Conservation (phyloP, 2,797 vertebrate species). For the Amblyraja radiata region DNA sequence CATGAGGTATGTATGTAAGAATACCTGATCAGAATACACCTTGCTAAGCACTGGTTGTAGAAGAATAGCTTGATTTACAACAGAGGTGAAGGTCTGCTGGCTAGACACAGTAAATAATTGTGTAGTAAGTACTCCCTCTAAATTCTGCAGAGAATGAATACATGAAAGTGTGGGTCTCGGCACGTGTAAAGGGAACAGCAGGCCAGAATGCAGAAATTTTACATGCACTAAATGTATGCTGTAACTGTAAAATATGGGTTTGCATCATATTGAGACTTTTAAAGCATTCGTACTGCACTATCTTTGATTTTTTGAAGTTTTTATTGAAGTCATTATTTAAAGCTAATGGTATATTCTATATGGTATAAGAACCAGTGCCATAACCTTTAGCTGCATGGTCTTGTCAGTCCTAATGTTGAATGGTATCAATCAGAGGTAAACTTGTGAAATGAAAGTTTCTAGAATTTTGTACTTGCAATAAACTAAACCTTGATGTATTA, state of each 20-base stretch:
- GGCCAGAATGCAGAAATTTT: not conserved
- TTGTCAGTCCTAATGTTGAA: not conserved
- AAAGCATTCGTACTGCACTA: not conserved
- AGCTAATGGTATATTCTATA: not conserved
- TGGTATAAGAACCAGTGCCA: not conserved
- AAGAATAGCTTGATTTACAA: no score
- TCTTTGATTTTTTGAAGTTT: not conserved
- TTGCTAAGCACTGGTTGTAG: no score
- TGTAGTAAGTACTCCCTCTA: not conserved
- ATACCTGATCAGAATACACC: not conserved
- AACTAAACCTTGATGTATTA: not conserved
- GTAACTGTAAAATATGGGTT: not conserved
- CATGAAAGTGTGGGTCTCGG: not conserved
- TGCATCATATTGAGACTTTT: not conserved
- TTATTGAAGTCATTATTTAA: not conserved
- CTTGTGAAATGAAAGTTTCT: not conserved
- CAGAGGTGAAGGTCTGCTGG: no score
- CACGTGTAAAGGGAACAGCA: not conserved
- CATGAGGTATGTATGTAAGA: not conserved
- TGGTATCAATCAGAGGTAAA: not conserved
- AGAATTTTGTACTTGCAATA: not conserved
- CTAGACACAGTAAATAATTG: no score
- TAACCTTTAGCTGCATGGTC: not conserved
- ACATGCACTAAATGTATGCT: not conserved
- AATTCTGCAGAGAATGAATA: not conserved